A percentile compares a stretch with the other conserved stretches of the same genome.
phyloP scores from a whole-genome alignment of 1,140 invertebrate genomes.

The Drosophila athabasca region DNA sequence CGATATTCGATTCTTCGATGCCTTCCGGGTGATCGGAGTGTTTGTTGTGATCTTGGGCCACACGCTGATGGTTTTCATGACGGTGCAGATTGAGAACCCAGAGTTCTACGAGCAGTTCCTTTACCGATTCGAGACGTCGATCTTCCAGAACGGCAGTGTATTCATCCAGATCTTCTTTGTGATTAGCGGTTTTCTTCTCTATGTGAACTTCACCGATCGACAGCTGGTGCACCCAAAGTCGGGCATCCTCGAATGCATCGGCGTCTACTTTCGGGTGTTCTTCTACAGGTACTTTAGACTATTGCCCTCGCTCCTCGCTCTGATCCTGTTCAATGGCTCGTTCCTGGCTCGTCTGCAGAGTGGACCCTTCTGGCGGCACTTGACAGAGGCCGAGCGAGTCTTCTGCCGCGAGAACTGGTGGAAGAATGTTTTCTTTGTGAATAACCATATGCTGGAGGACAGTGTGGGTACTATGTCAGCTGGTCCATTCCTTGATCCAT shows the following conservation, averaged over 20 bases:
- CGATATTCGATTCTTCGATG: conserved; percentile 72
- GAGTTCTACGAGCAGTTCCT: conserved; percentile 70
- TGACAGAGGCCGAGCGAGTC: conserved; percentile 83
- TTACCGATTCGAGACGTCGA: conserved; percentile 44
- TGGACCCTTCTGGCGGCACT: conserved; percentile 84
- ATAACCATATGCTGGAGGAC: conserved; percentile 85
- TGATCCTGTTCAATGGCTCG: conserved; percentile 85
- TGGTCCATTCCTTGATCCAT: not conserved
- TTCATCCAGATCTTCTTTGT: conserved; percentile 85
- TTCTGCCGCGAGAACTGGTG: conserved; percentile 87
- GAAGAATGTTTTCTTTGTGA: conserved; percentile 87
- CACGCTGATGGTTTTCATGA: conserved; percentile 61
- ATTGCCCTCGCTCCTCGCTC: conserved; percentile 84
- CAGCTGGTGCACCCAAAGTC: conserved; percentile 47
- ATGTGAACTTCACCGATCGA: conserved; percentile 84
- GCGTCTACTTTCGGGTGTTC: conserved; percentile 68
- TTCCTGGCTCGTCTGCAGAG: conserved; percentile 79
- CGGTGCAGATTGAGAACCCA: conserved; percentile 63
- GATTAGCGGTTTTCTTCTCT: conserved; percentile 85
- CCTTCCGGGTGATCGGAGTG: conserved; percentile 59
- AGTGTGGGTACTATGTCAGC: conserved; percentile 51
- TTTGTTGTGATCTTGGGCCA: conserved; percentile 70
- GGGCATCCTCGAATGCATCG: conserved; percentile 28
- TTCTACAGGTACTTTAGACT: conserved; percentile 85
- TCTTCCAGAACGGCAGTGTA: conserved; percentile 84